Evolutionary conservation across 2,888 invertebrate species (phyloP), one percentile per base, ranked within the genome.

Genomic region (Amblyjoppa fuscipennis): DNA sequence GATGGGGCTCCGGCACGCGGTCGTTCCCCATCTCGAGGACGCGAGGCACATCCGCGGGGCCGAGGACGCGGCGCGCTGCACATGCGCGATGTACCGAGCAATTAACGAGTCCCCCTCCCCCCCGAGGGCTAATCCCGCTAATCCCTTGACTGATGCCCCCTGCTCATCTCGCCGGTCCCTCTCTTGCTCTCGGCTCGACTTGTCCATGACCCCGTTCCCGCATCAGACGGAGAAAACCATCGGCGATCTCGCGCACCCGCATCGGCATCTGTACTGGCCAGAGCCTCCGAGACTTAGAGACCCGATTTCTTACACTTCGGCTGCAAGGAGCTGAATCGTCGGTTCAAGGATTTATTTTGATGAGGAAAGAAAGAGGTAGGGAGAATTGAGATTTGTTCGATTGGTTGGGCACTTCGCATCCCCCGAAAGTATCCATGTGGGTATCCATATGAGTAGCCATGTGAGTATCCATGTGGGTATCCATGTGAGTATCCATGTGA

Each of bases 41-140:
- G 68, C 56, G 69, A 71, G 80, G 73, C 74, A 74, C 74, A 75
- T 82, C 53, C 77, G 69, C 69, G 81, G 79, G 81, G 68, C 75
- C 76, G 76, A 83, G 73, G 79, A 77, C 88, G 83, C 84, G 73
- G 83, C 56, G 85, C 79, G 69, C 89, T 87, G 88, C 79, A 85
- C 61, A 13, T 84, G 86, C 89, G 88, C 89, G 90, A 91, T 91
- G 74, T 81, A 92, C 91, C 91, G 92, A 93, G 94, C 94, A 94
- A 94, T 94, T 94, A 94, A 94, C 94, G 92, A 94, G 93, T 94
- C 92, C 92, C 93, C 93, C 93, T 93, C 92, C 92, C 93, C 93
- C 92, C 92, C 93, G 91, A 92, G 91, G 86, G 92, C 93, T 94
- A 93, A 94, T 94, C 94, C 93, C 88, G 91, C 93, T 94, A 94